phyloP scores from a whole-genome alignment of 2,888 invertebrate species.

The Platycheirus rosarum region DNA sequence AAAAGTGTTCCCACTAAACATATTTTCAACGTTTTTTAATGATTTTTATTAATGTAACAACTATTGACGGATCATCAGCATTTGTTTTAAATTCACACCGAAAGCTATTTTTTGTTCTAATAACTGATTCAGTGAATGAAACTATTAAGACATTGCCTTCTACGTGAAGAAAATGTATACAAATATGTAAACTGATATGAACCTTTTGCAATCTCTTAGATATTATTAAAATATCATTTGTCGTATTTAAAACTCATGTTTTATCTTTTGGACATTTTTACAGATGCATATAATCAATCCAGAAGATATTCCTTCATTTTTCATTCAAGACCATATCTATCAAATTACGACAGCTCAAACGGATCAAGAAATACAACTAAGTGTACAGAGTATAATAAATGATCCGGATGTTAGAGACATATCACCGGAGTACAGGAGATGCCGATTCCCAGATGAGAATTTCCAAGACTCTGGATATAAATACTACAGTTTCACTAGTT shows the following conservation, averaged over 20 bases:
- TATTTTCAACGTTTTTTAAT: no score
- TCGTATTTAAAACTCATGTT: not conserved
- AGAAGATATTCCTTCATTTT: constrained; percentile 80
- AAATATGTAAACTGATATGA: no score
- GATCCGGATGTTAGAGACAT: constrained; percentile 86
- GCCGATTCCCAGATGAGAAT: constrained; percentile 87
- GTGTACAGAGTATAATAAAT: constrained; percentile 86
- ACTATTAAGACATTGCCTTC: no score
- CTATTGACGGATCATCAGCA: no score
- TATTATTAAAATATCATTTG: no score
- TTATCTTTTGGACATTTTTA: not conserved
- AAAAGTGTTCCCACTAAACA: no score
- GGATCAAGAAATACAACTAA: constrained; percentile 78
- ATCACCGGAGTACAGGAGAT: constrained; percentile 85
- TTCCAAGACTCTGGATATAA: constrained; percentile 85
- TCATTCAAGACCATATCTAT: constrained; percentile 72
- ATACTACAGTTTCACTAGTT: constrained; percentile 88
- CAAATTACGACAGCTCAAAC: not conserved
- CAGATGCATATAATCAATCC: constrained; percentile 78
- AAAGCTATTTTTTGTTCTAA: no score
- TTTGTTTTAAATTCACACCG: no score
- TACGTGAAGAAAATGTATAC: no score
- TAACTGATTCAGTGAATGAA: no score
- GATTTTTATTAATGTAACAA: no score
- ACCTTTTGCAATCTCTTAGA: no score